Percentiles rank a stretch among this genome's conserved stretches.
phyloP scores from a whole-genome alignment of 2,888 invertebrate species.

The Atherix ibis region DNA sequence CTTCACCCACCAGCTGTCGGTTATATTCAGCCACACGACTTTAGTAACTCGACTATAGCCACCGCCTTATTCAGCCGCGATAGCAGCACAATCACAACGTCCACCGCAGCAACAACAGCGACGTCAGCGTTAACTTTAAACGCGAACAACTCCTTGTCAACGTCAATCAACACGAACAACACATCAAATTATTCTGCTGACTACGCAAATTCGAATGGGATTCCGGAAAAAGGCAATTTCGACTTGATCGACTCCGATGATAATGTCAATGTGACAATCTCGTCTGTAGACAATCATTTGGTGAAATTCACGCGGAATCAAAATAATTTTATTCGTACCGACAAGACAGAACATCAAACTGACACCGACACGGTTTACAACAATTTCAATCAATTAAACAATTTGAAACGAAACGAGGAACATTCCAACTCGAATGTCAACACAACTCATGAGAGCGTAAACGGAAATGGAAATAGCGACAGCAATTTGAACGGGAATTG shows the following conservation, averaged over 20 bases:
- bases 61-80: too few species aligned
- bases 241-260: slow-evolving; percentile 6
- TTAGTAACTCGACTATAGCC: too few species aligned
- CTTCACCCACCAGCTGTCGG: too few species aligned
- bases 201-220: slow-evolving; percentile 9
- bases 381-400: slow-evolving; percentile 9
- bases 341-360: not conserved
- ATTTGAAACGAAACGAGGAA: slow-evolving; percentile 3
- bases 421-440: not conserved
- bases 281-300: slow-evolving; percentile 3
- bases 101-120: too few species aligned
- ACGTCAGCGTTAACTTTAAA: too few species aligned
- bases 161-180: too few species aligned
- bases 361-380: not conserved
- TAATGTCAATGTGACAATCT: slow-evolving; percentile 9
- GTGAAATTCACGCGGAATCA: slow-evolving; percentile 4
- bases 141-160: too few species aligned
- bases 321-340: not conserved
- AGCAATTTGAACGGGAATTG: slow-evolving; percentile 8
- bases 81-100: too few species aligned
- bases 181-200: slow-evolving; percentile 7
- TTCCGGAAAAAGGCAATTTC: slow-evolving; percentile 1
- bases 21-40: too few species aligned
- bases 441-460: slow-evolving; percentile 2
- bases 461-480: slow-evolving; percentile 3